Evolutionary conservation across 2,113 vertebrate genomes (phyloP).

Genomic region (Herpetotheres cachinnans): DNA sequence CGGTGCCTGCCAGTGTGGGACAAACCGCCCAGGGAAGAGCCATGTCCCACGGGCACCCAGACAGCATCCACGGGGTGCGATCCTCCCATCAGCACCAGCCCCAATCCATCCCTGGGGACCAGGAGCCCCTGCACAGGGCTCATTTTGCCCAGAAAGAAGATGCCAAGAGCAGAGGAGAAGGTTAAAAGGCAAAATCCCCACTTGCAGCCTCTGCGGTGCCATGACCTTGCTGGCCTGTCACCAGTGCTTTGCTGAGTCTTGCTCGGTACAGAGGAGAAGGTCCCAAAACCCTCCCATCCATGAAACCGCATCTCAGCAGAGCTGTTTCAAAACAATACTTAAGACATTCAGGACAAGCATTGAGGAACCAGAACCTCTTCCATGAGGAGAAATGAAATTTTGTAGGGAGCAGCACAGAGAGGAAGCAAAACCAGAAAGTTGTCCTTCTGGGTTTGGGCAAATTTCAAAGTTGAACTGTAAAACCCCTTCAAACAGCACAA

Average conservation of each 20-base stretch:
- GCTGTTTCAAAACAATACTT: background rate
- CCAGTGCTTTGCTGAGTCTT: background rate
- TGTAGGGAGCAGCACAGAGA: background rate
- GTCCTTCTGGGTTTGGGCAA: background rate
- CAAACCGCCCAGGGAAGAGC: background rate
- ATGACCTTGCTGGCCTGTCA: background rate
- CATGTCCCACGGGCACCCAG: background rate
- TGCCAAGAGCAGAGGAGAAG: background rate
- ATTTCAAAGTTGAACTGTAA: background rate
- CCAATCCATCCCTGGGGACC: background rate
- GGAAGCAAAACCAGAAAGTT: background rate
- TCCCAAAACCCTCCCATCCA: background rate
- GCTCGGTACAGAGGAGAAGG: accelerated
- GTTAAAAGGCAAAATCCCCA: background rate
- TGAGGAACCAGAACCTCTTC: background rate
- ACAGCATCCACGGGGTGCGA: background rate
- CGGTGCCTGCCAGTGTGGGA: background rate
- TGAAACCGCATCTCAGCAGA: background rate
- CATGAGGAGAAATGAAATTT: background rate
- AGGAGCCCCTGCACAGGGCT: background rate
- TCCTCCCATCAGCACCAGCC: background rate
- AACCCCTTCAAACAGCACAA: background rate
- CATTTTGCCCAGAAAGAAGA: background rate
- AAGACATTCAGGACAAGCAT: background rate
- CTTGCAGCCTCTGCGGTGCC: background rate